Conservation (phyloP, 1,140 invertebrate species). For the Panulirus ornatus region DNA sequence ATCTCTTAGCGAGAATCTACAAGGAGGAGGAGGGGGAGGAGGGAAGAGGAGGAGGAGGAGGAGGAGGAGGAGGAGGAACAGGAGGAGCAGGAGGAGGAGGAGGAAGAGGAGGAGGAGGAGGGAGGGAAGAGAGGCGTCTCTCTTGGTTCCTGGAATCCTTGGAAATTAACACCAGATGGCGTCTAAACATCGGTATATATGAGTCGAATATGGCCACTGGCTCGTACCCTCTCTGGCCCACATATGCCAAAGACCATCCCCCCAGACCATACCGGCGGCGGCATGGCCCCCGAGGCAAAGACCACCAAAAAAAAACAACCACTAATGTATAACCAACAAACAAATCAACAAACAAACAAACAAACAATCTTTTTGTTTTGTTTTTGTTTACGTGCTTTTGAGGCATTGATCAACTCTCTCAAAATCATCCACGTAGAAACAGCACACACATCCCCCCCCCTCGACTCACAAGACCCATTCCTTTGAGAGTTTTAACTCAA, state of each 20-base stretch:
- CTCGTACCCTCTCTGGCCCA: too few relatives aligned
- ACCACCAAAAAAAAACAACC: background rate
- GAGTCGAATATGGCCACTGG: background rate
- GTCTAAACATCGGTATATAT: background rate
- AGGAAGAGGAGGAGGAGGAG: background rate
- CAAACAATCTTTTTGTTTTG: background rate
- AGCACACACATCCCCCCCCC: background rate
- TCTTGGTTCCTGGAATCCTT: background rate
- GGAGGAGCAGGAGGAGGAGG: background rate
- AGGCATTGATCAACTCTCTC: background rate
- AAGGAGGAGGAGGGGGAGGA: background rate
- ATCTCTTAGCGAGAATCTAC: background rate
- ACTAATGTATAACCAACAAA: background rate
- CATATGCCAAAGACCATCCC: background rate
- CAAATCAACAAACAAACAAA: background rate
- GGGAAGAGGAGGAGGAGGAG: background rate
- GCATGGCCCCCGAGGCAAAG: background rate
- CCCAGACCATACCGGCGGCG: too few relatives aligned
- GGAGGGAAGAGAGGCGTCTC: background rate
- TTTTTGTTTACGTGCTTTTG: background rate
- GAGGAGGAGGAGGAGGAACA: background rate
- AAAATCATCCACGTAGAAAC: background rate
- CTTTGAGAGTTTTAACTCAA: background rate
- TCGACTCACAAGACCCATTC: background rate
- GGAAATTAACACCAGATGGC: background rate